Conservation (phyloP, 2,888 invertebrate genomes). For the Caenorhabditis drosophilae region DNA sequence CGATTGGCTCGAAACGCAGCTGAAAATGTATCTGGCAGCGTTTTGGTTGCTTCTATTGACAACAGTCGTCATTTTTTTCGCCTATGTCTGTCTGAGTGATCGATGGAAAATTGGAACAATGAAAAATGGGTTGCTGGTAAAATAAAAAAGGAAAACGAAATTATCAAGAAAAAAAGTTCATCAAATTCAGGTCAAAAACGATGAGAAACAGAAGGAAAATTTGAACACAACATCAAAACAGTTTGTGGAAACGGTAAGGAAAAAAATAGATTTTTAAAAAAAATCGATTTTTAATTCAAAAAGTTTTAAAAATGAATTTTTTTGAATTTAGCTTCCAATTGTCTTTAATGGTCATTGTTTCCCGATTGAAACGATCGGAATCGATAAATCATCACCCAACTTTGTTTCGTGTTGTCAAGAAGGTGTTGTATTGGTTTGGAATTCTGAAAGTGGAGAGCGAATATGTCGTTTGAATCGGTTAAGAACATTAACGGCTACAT, state of each 20-base stretch:
- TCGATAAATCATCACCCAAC: constrained; percentile 9
- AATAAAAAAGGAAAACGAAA: too few relatives aligned
- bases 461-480: constrained; percentile 21
- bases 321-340: constrained; percentile 44
- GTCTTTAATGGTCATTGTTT: constrained; percentile 54
- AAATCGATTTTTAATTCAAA: too few relatives aligned
- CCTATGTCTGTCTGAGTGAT: constrained; percentile 56
- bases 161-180: too few relatives aligned
- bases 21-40: constrained; percentile 56
- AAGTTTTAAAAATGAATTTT: neutral
- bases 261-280: neutral
- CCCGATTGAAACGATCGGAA: constrained; percentile 51
- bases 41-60: constrained; percentile 58
- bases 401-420: constrained; percentile 58
- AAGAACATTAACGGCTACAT: constrained; percentile 11
- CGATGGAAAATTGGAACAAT: constrained; percentile 22
- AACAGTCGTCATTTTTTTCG: constrained; percentile 56
- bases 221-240: neutral
- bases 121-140: constrained; percentile 9
- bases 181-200: too few relatives aligned
- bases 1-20: constrained; percentile 64
- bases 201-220: neutral
- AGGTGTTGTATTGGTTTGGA: constrained; percentile 53
- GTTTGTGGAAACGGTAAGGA: constrained; percentile 18
- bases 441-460: constrained; percentile 38